Evolutionary conservation across 2,888 invertebrate genomes (phyloP).

Genomic region (Oscheius sp.): DNA sequence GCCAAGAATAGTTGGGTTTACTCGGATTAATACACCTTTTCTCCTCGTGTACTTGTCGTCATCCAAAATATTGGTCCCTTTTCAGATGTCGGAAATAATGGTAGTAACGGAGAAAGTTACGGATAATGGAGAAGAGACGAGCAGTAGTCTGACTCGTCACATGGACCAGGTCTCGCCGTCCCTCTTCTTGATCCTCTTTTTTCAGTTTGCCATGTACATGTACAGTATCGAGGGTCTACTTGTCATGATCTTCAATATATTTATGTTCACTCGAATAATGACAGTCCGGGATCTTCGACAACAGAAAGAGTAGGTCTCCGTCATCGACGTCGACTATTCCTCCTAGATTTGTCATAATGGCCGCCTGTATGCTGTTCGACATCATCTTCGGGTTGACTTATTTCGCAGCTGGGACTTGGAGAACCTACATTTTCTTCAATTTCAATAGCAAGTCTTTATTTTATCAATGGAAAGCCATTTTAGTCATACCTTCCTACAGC

Average conservation of each 20-base stretch:
- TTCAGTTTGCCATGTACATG: slow-evolving; percentile 40
- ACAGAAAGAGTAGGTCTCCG: slow-evolving; percentile 43
- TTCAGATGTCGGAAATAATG: neutral
- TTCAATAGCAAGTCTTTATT: slow-evolving; percentile 41
- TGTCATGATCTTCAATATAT: slow-evolving; percentile 40
- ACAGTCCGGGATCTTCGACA: slow-evolving; percentile 39
- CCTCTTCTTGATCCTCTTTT: no score
- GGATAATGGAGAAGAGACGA: neutral
- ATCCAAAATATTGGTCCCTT: no score
- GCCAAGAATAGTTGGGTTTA: no score
- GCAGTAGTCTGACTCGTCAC: neutral
- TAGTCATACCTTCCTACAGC: slow-evolving; percentile 47
- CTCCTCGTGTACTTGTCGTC: no score
- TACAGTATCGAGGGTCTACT: slow-evolving; percentile 45
- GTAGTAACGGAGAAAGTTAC: neutral
- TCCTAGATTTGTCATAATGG: slow-evolving; percentile 48
- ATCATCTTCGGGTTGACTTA: slow-evolving; percentile 55
- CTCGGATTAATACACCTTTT: no score
- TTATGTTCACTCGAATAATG: slow-evolving; percentile 41
- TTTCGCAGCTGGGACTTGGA: slow-evolving; percentile 47
- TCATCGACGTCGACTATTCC: neutral
- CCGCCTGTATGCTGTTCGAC: slow-evolving; percentile 51
- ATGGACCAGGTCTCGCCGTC: neutral
- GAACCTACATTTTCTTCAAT: slow-evolving; percentile 37
- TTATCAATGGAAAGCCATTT: slow-evolving; percentile 9